phyloP scores from a whole-genome alignment of 2,888 invertebrate species.

The Harpalus rufipes region DNA sequence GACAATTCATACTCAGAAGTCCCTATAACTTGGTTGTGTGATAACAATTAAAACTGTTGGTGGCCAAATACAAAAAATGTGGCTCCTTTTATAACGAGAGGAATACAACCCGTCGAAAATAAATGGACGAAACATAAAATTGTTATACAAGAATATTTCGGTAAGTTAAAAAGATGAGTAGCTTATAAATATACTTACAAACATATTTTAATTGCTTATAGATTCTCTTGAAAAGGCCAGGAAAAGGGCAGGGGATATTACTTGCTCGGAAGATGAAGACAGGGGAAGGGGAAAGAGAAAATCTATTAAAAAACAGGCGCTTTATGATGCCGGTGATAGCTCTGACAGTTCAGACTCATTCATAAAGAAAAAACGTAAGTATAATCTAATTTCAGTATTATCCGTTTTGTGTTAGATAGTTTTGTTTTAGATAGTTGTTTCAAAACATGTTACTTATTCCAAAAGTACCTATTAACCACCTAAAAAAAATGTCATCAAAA shows the following conservation, averaged over 20 bases:
- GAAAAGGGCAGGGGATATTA: conserved; percentile 9
- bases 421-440: background rate
- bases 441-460: conserved; percentile 9
- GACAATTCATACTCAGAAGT: too few species aligned
- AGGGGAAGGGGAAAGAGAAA: conserved; percentile 7
- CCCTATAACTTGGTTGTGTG: too few species aligned
- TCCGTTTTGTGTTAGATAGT: background rate
- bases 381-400: background rate
- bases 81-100: background rate
- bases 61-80: conserved; percentile 1
- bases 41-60: too few species aligned
- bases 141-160: conserved; percentile 12
- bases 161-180: background rate
- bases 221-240: conserved; percentile 13
- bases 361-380: conserved; percentile 3
- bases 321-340: background rate
- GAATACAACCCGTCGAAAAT: background rate
- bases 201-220: conserved; percentile 15
- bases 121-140: conserved; percentile 1
- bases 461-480: background rate
- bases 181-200: background rate
- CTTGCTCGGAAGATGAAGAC: background rate
- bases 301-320: background rate
- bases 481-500: background rate
- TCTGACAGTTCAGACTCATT: background rate